These are phyloP conservation scores for Drosophila infuscata DNA, from an alignment of 2,888 invertebrate genomes.

Conservation along the genomic window DNA sequence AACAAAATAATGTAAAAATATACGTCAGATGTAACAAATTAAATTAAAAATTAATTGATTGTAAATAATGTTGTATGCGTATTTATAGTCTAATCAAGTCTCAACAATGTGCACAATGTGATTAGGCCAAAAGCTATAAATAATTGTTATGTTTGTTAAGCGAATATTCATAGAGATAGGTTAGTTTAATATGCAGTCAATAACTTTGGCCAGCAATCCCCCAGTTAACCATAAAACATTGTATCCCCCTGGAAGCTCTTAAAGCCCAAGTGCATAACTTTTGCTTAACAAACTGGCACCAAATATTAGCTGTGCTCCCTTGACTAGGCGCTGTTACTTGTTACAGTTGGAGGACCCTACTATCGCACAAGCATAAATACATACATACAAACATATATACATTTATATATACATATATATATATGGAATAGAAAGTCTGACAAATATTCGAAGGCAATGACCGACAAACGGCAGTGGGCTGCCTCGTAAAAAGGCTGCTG, in stretches of 20 bases:
- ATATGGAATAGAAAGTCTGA: constrained; percentile 13
- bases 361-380: not conserved
- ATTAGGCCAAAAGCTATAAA: not conserved
- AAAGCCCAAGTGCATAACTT: constrained; percentile 50
- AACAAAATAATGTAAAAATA: not conserved
- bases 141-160: not conserved
- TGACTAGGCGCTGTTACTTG: constrained; percentile 7
- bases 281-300: constrained; percentile 35
- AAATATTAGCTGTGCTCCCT: constrained; percentile 20
- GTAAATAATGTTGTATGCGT: not conserved
- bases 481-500: constrained; percentile 60
- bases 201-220: constrained; percentile 42
- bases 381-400: not conserved
- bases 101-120: not conserved
- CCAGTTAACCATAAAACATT: constrained; percentile 55
- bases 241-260: constrained; percentile 5
- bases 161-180: not conserved
- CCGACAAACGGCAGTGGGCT: constrained; percentile 58
- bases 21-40: not conserved
- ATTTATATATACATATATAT: too few relatives aligned
- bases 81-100: not conserved
- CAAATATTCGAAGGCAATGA: constrained; percentile 62
- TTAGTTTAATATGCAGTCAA: constrained; percentile 32
- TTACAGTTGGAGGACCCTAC: constrained; percentile 7
- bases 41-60: not conserved